Evolutionary conservation across 2,888 invertebrate species (phyloP), one percentile per base, ranked within the genome.

Genomic region (Rugalucina vietnamica): DNA sequence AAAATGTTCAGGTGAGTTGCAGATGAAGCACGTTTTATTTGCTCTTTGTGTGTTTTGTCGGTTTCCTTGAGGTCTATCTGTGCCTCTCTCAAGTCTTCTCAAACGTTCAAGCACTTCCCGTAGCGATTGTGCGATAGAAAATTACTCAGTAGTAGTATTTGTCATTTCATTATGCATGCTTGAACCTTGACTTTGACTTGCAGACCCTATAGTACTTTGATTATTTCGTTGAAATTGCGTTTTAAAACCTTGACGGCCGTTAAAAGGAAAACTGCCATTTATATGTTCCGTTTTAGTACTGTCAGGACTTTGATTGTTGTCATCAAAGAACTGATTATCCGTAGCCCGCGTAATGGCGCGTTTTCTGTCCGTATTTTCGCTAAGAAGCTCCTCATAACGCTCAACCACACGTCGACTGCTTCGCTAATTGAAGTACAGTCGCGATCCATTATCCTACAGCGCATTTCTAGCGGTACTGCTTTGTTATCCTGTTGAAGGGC

Each of bases 51-150:
- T 10, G 18, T 27, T 60, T 27, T 60, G 60, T 27, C 21, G 27
- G 29, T 29, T 60, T 24, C 21, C 3, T 18, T 27, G 5, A 1
- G 60, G 10, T 21, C 29, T 5, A 3, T 24, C 5, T 3, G 14
- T 3, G 27, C 14, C 12, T 3, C 18, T 32, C 29, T 69, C 79
- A 0, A 80, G 65, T 50, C 24, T 73, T 0, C 34, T 69, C 0
- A 80, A 34, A 2, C 79, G 65, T 21, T 74, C 60, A 27, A 60
- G 5, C 43, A 43, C 43, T 43, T 43, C 43, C 43, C 43, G 43
- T 43, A 43, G 18, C 8, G 43, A 12, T 43, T 43, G 43, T 43
- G 18, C 43, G 18, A 43, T 12, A 43, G 43, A 43, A 12, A 43
- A 12, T 43, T 43, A 12, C 43, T 43, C 43, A 18, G 8, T 18